phyloP scores from a whole-genome alignment of 1,140 invertebrate species.

The Anthonomus grandis region DNA sequence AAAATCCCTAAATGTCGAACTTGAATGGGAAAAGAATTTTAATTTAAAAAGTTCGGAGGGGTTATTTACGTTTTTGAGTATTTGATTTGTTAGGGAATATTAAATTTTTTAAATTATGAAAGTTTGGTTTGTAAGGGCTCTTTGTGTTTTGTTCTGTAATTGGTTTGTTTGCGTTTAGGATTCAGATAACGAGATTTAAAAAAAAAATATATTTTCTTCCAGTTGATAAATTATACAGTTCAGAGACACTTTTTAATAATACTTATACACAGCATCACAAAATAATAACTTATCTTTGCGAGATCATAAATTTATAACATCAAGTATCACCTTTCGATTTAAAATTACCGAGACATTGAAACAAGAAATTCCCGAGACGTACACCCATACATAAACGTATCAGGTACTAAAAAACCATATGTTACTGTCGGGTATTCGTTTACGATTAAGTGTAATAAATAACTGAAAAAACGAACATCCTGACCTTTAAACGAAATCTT shows the following conservation, averaged over 20 bases:
- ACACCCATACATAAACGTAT: background rate
- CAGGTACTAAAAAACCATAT: conserved; percentile 7
- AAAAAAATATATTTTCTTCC: too few relatives aligned
- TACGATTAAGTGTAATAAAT: conserved; percentile 5
- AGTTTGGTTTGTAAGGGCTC: too few relatives aligned
- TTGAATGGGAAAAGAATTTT: conserved; percentile 2
- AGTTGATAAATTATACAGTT: too few relatives aligned
- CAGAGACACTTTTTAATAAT: too few relatives aligned
- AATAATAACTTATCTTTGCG: too few relatives aligned
- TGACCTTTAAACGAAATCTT: conserved; percentile 6
- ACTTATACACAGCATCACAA: too few relatives aligned
- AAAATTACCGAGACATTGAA: background rate
- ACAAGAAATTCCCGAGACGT: background rate
- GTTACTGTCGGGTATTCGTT: conserved; percentile 6
- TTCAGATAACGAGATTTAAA: too few relatives aligned
- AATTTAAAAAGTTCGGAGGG: conserved; percentile 5
- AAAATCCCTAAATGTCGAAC: conserved; percentile 4
- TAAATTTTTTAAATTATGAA: conserved; percentile 4
- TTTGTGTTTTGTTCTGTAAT: too few relatives aligned
- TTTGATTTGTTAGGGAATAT: conserved; percentile 4
- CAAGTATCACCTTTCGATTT: background rate
- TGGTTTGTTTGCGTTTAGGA: too few relatives aligned
- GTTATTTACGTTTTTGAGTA: conserved; percentile 1
- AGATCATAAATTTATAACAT: too few relatives aligned
- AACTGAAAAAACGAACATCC: conserved; percentile 3